Base-by-base conservation (phyloP, 2,797 vertebrate species). In the Ptychadena robeensis region DNA sequence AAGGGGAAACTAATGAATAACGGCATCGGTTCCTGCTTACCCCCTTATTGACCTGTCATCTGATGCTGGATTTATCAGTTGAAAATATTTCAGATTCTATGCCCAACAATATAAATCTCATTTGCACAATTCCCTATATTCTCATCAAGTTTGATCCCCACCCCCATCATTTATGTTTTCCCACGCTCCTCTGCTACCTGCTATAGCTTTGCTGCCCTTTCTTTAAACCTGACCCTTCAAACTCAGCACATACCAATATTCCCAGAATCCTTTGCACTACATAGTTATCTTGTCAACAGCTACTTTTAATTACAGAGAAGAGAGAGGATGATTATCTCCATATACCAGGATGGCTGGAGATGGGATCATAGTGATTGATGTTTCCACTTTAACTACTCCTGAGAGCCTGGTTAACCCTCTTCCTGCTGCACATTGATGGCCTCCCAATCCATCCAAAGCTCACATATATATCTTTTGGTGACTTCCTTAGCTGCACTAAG, bases 221-320 rank as follows among this genome's bases (percentile, higher is more conserved):
- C 38, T 65, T 64, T 70, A 82, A 70, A 70, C 53, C 38, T 73
- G 28, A 65, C 70, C 61, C 79, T 18, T 35, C 59, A 22, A 32
- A 30, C 12, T 27, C 38, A 37, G 30, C 38, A 18, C 37, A 27
- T 57, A 22, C 35, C 11, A n/a, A 53, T 73, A 67, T 57, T 82
- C 80, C 76, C 72, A 72, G 57, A 72, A 66, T 78, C 38, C 68
- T 66, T 27, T 18, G 8, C 76, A 34, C 67, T 14, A n/a, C 40
- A 40, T n/a, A 38, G 22, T 79, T 72, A 65, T 73, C 44, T 63
- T 79, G 82, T 79, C 70, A 59, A 61, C 76, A 73, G 76, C 70
- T 73, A 44, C 63, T 73, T 71, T 35, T 67, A 44, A 79, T 83
- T 83, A 83, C 30, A 80, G 38, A 44, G 64, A 74, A 61, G 32